A percentile compares a stretch with the other conserved stretches of the same genome.
These are phyloP conservation scores for Ophion ventricosus DNA, from an alignment of 2,888 invertebrate genomes.

Conservation along the genomic window DNA sequence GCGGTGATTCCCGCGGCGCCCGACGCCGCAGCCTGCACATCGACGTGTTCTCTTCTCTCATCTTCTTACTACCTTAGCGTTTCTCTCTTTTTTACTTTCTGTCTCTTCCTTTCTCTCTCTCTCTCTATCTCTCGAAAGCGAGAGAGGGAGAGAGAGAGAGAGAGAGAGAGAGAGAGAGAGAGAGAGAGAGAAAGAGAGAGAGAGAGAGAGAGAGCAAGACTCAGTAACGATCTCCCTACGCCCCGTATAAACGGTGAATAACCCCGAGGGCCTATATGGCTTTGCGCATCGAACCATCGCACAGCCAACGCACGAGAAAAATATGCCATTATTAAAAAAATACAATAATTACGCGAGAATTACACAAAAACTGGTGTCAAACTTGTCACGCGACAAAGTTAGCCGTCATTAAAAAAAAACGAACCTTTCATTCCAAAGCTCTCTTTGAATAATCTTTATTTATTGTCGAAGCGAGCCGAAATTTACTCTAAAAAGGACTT, in stretches of 20 bases:
- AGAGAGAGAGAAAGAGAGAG: background rate
- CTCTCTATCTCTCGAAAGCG: background rate
- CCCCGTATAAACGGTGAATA: constrained; percentile 52
- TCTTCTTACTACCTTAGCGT: constrained; percentile 41
- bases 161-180: constrained; percentile 8
- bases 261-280: constrained; percentile 40
- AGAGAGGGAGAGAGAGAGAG: constrained; percentile 10
- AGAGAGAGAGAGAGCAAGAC: constrained; percentile 9
- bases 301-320: constrained; percentile 5
- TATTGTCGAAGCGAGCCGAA: too few species aligned
- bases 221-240: constrained; percentile 47
- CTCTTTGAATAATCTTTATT: too few species aligned
- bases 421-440: too few species aligned
- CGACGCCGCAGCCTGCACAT: constrained; percentile 61
- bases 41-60: constrained; percentile 46
- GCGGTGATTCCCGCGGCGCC: constrained; percentile 57
- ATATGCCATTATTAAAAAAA: background rate
- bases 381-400: background rate
- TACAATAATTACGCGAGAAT: background rate
- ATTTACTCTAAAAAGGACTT: too few species aligned
- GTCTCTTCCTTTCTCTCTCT: background rate
- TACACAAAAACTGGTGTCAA: background rate
- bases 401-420: background rate
- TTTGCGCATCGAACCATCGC: constrained; percentile 34
- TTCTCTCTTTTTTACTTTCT: constrained; percentile 12